Percentiles rank a stretch among this genome's conserved stretches.
These are phyloP conservation scores for Drosophila borealis DNA, from an alignment of 2,888 invertebrate genomes.

Conservation along the genomic window DNA sequence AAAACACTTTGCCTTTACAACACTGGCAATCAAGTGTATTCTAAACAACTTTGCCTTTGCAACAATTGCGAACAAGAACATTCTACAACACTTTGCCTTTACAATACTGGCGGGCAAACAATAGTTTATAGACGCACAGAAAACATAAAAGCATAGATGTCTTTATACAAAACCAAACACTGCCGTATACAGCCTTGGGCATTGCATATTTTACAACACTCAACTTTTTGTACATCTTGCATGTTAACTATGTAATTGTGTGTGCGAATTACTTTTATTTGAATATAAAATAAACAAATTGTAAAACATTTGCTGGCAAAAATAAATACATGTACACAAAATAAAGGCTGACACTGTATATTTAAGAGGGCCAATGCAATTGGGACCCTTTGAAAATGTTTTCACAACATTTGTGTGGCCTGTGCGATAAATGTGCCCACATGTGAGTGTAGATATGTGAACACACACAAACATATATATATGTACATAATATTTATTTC, in stretches of 20 bases:
- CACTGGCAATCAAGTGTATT: too few relatives aligned
- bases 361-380: constrained; percentile 33
- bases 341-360: constrained; percentile 13
- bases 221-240: not conserved
- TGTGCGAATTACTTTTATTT: constrained; percentile 28
- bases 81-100: too few relatives aligned
- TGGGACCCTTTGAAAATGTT: constrained; percentile 67
- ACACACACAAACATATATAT: not conserved
- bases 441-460: not conserved
- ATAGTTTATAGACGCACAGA: too few relatives aligned
- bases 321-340: constrained; percentile 31
- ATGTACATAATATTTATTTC: not conserved
- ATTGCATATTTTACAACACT: constrained; percentile 6
- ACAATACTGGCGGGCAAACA: too few relatives aligned
- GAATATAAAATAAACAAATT: constrained; percentile 60
- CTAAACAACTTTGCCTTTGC: too few relatives aligned
- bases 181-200: not conserved
- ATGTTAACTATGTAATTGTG: not conserved
- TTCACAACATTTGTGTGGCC: constrained; percentile 65
- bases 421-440: constrained; percentile 2
- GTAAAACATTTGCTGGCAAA: constrained; percentile 24
- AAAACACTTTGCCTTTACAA: too few relatives aligned
- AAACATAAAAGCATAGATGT: too few relatives aligned
- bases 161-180: too few relatives aligned
- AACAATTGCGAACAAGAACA: too few relatives aligned